Conservation (phyloP, 2,113 vertebrate species). For the Phylloscopus trochilus region DNA sequence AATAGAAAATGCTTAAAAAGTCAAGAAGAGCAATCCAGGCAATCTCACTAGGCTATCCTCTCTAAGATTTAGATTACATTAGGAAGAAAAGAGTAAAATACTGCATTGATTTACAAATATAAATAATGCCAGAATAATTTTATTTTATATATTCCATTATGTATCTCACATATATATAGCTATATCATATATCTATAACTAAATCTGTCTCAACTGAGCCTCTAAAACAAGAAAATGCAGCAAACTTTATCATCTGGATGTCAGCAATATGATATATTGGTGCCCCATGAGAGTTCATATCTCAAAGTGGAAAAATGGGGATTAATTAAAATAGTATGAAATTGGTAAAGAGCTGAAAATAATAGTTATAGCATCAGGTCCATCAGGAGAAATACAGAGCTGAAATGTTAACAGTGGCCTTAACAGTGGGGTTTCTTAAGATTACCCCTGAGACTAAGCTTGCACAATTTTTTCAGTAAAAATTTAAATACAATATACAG, state of each 20-base stretch:
- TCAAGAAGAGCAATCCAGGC: background rate
- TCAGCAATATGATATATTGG: background rate
- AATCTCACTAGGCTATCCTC: background rate
- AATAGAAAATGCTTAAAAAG: background rate
- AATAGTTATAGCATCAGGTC: background rate
- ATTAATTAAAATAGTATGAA: background rate
- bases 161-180: background rate
- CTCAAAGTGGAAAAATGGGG: background rate
- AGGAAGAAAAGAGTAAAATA: background rate
- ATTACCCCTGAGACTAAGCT: background rate
- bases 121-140: background rate
- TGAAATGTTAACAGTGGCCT: background rate
- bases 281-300: background rate
- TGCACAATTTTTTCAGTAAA: background rate
- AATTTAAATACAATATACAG: background rate
- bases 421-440: background rate
- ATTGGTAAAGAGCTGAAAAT: background rate
- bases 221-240: background rate
- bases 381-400: background rate
- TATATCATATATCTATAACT: background rate
- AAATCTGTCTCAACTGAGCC: background rate
- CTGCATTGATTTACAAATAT: background rate
- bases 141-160: background rate
- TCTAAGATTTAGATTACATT: background rate
- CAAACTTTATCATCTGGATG: background rate